Base-by-base conservation (phyloP, 1,140 invertebrate genomes). In the Melanaphis sacchari region DNA sequence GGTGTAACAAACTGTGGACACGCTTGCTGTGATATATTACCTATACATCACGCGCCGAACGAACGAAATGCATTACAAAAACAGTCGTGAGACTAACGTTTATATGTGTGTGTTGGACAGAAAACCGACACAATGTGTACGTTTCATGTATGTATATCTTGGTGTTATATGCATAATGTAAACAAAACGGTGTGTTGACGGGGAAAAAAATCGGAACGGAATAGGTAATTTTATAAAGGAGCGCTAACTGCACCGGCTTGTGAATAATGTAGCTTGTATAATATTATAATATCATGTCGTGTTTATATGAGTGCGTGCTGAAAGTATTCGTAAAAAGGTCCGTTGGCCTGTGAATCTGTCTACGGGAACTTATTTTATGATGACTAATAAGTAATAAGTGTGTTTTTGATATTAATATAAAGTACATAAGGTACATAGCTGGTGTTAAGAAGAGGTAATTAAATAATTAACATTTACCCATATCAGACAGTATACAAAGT, bases 101-200 rank as follows among this genome's bases (percentile, higher is more conserved):
- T 31, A 21, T 52, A 31, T 87, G 82, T 84, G 38, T 88, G 24
- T 38, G 87, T 52, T 52, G 46, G 87, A 52, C n/a, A 9, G 40
- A 52, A 89, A 89, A 49, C 87, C 46, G n/a, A 89, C 87, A 89
- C 87, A 89, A 88, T 88, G 49, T 88, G n/a, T 49, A 89, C 87
- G 46, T 22, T 22, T 24, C n/a, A 24, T 89, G 11, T 52, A 38
- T 88, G 38, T 49, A n/a, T n/a, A n/a, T n/a, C n/a, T n/a, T n/a
- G 3, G 21, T 49, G 21, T 38, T 82, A 38, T 82, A n/a, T n/a
- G 52, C 52, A 52, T 54, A 38, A 76, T 89, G 87, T 89, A 52
- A 52, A 89, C 87, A 89, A 52, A 7, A 38, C 87, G 18, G 9
- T n/a, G 46, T 52, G 46, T 52, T 52, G 31, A 89, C 59, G 31